Evolutionary conservation across 2,113 vertebrate species (phyloP).

Genomic region (Xerus inauris): DNA sequence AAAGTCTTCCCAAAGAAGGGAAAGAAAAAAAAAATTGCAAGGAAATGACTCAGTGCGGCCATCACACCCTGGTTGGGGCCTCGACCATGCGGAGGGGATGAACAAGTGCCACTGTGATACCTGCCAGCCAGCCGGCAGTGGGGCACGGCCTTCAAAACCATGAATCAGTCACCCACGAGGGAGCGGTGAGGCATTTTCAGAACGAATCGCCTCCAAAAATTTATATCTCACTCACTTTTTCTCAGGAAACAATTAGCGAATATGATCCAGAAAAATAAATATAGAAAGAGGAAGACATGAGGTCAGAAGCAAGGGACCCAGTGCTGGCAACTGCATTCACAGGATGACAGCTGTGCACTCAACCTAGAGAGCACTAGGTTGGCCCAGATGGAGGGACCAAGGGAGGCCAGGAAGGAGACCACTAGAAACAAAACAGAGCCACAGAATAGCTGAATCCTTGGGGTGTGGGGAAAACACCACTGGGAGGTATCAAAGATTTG

Average conservation of each 20-base stretch:
- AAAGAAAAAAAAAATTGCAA: not conserved
- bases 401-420: too few species aligned
- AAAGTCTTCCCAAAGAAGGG: not conserved
- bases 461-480: not conserved
- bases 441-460: not conserved
- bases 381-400: not conserved
- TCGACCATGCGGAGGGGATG: not conserved
- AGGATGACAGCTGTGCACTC: not conserved
- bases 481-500: not conserved
- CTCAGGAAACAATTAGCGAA: not conserved
- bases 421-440: not conserved
- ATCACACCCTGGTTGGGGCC: not conserved
- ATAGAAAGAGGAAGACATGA: not conserved
- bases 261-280: slow-evolving; percentile 3
- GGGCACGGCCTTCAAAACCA: not conserved
- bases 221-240: not conserved
- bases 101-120: too few species aligned
- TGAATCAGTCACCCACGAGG: not conserved
- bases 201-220: not conserved
- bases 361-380: not conserved
- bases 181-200: not conserved
- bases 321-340: not conserved
- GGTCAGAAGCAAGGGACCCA: not conserved
- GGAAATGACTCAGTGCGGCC: not conserved
- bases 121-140: fast-evolving